phyloP scores from a whole-genome alignment of 2,113 vertebrate species.

The Erpornis zantholeuca region DNA sequence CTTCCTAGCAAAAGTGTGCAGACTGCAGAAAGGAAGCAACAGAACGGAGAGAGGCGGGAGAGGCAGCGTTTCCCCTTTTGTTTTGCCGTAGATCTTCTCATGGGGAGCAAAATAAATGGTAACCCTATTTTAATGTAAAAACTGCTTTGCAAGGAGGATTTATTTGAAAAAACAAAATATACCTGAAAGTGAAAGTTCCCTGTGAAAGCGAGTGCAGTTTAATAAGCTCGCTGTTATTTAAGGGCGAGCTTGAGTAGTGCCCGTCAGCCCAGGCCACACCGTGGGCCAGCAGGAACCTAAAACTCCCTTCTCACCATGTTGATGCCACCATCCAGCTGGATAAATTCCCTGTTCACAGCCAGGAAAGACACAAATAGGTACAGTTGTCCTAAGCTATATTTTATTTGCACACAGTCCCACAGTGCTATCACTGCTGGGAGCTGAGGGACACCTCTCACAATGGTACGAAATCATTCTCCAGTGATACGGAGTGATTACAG shows the following conservation, averaged over 20 bases:
- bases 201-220: background rate
- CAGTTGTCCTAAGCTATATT: background rate
- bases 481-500: background rate
- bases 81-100: background rate
- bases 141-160: background rate
- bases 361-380: accelerated
- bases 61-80: background rate
- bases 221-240: background rate
- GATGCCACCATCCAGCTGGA: background rate
- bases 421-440: background rate
- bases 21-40: background rate
- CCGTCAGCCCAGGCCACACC: accelerated
- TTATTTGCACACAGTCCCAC: background rate
- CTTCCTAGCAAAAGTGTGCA: background rate
- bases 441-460: background rate
- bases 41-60: background rate
- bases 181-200: background rate
- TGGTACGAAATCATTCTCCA: background rate
- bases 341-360: background rate
- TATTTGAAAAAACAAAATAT: background rate
- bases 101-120: background rate
- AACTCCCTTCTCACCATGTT: background rate
- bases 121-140: background rate
- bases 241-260: background rate
- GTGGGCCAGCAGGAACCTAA: background rate